Conservation (phyloP, 2,888 invertebrate species). For the Sphecodes monilicornis region DNA sequence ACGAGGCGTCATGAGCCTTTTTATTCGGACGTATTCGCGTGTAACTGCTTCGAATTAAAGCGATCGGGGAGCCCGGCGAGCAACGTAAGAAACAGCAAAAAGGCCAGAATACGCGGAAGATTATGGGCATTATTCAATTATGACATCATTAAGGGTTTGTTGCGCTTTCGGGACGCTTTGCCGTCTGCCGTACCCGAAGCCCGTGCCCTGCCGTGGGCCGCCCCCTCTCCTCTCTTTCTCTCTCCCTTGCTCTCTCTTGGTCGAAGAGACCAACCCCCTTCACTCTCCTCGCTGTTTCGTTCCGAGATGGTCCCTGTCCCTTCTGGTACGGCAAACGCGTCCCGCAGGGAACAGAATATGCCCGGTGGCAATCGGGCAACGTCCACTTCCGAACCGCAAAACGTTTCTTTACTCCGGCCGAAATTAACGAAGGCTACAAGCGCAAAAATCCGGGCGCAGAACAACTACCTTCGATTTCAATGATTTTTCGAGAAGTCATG, state of each 20-base stretch:
- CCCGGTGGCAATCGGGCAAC: background rate
- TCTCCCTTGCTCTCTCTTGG: background rate
- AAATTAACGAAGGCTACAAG: background rate
- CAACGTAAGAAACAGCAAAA: conserved; percentile 51
- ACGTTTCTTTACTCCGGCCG: conserved; percentile 4
- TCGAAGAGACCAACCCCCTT: background rate
- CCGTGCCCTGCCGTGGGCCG: background rate
- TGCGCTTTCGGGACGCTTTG: conserved; percentile 51
- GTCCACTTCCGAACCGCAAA: background rate
- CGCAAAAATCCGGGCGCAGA: background rate
- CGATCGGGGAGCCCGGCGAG: conserved; percentile 32
- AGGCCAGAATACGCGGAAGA: conserved; percentile 54
- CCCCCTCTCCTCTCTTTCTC: background rate
- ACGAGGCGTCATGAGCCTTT: conserved; percentile 23
- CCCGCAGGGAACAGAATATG: background rate
- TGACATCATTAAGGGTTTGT: conserved; percentile 68
- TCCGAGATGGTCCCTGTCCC: background rate
- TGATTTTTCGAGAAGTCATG: too few species aligned
- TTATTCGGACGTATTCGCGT: conserved; percentile 36
- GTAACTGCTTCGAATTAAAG: conserved; percentile 55
- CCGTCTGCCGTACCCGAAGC: background rate
- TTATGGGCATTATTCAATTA: conserved; percentile 71
- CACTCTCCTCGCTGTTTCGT: background rate
- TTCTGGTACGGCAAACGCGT: background rate
- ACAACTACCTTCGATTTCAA: too few species aligned